Evolutionary conservation across 23 tunicate species (phyloP).

Genomic region (Oikopleura vanhoeffeni): DNA sequence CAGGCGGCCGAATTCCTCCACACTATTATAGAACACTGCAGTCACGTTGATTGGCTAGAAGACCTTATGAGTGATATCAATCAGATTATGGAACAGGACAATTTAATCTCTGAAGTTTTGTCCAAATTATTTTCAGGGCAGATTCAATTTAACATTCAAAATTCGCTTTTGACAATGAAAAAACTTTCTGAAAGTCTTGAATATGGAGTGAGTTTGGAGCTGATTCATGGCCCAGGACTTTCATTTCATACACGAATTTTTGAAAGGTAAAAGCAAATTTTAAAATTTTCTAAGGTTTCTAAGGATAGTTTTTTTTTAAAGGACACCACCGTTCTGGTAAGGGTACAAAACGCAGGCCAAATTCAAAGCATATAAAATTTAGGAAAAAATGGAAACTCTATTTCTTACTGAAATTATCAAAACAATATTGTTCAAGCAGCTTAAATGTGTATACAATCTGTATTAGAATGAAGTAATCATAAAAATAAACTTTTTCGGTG

Average conservation of each 20-base stretch:
- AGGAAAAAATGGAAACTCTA: too few species aligned
- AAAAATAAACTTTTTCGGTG: too few species aligned
- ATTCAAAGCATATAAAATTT: too few species aligned
- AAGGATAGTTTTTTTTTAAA: too few species aligned
- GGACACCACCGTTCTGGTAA: too few species aligned
- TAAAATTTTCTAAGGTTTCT: too few species aligned
- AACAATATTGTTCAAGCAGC: too few species aligned
- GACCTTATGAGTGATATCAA: not conserved
- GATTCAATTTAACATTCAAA: not conserved
- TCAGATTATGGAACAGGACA: not conserved
- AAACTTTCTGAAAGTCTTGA: not conserved
- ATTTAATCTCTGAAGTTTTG: not conserved
- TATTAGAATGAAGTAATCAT: too few species aligned
- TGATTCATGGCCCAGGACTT: not conserved
- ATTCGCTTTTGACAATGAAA: not conserved
- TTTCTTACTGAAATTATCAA: too few species aligned
- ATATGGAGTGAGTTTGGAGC: not conserved
- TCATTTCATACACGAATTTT: slow-evolving; percentile 1
- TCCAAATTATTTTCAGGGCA: not conserved
- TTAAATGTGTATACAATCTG: too few species aligned
- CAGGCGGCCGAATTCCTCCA: slow-evolving; percentile 3
- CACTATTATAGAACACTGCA: not conserved
- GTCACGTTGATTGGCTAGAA: not conserved
- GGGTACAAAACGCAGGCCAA: too few species aligned
- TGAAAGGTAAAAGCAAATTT: too few species aligned